phyloP scores from a whole-genome alignment of 2,888 invertebrate genomes.

The Epiperipatus broadwayi region DNA sequence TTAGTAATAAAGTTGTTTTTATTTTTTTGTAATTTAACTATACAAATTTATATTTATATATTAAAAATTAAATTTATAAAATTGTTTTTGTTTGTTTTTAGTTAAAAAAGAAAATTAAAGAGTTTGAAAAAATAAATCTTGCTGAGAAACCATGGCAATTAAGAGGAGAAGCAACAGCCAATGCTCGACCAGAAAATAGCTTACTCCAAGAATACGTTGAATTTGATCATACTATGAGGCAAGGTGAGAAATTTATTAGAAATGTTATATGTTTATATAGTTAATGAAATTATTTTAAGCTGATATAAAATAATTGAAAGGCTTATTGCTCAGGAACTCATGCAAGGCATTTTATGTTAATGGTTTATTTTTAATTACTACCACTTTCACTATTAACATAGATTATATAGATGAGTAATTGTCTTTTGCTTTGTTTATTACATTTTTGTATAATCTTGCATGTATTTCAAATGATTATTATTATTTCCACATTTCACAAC shows the following conservation, averaged over 20 bases:
- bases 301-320: no score
- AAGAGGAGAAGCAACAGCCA: conserved; percentile 65
- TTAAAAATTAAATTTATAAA: conserved; percentile 12
- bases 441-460: no score
- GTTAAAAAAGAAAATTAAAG: conserved; percentile 22
- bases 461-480: no score
- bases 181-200: conserved; percentile 68
- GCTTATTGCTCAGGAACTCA: no score
- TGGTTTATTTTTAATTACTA: no score
- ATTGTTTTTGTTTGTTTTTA: conserved; percentile 16
- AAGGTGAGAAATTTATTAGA: conserved; percentile 29
- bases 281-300: no score
- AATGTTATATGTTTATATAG: no score
- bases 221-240: conserved; percentile 61
- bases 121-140: conserved; percentile 35
- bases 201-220: conserved; percentile 74
- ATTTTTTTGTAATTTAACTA: conserved; percentile 3
- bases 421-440: no score
- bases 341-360: no score
- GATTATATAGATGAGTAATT: no score
- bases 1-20: conserved; percentile 6
- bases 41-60: conserved; percentile 46
- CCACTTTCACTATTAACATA: no score
- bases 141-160: conserved; percentile 81
- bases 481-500: no score